Evolutionary conservation across 2,113 vertebrate species (phyloP).

Genomic region (Eclectus roratus): DNA sequence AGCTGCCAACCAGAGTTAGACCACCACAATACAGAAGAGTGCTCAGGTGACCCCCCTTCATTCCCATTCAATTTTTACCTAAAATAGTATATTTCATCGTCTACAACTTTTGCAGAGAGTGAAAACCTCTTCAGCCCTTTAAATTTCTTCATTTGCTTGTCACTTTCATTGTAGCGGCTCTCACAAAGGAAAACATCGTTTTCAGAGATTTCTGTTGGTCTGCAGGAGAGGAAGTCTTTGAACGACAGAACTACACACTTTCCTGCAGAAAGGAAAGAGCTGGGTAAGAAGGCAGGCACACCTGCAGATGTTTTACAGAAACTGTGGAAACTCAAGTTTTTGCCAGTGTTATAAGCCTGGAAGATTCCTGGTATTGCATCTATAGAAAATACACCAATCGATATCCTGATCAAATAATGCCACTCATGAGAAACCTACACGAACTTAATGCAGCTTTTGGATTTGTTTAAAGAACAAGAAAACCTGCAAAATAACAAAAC

Average conservation of each 20-base stretch:
- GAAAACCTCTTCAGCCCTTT: slow-evolving; percentile 98
- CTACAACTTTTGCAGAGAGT: slow-evolving; percentile 95
- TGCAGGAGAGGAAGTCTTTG: slow-evolving; percentile 97
- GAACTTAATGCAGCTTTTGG: background rate
- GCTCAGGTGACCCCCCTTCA: background rate
- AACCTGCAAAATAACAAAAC: background rate
- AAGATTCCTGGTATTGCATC: background rate
- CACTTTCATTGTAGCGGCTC: slow-evolving; percentile 97
- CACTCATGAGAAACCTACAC: background rate
- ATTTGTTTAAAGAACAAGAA: background rate
- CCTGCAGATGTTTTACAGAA: background rate
- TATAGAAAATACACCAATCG: background rate
- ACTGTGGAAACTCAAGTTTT: background rate
- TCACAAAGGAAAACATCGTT: slow-evolving; percentile 94
- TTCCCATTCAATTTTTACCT: slow-evolving; percentile 76
- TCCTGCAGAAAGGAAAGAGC: slow-evolving; percentile 76
- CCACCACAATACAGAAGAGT: background rate
- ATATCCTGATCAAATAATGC: background rate
- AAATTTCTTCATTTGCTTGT: slow-evolving; percentile 99
- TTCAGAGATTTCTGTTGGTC: slow-evolving; percentile 94
- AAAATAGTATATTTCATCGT: slow-evolving; percentile 98
- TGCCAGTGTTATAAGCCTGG: background rate
- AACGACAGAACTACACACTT: slow-evolving; percentile 95
- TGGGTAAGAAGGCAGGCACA: background rate
- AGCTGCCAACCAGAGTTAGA: background rate